phyloP scores from a whole-genome alignment of 2,797 vertebrate genomes.

The Coilia nasus region DNA sequence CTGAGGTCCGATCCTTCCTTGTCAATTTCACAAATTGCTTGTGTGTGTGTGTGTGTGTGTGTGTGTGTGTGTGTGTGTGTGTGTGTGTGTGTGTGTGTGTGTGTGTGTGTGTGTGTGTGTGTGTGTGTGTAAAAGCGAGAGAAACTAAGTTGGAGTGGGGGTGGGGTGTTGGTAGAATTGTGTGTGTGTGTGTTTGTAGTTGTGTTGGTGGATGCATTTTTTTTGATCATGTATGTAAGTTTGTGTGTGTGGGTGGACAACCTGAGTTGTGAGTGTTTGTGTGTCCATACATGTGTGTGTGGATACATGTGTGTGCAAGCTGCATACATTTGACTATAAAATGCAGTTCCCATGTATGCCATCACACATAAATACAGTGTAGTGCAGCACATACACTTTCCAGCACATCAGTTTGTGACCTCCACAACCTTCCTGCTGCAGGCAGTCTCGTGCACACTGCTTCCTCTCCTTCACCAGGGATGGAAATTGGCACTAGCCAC shows the following conservation, averaged over 20 bases:
- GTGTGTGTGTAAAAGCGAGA: neutral
- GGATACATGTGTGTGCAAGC: slow-evolving; percentile 22
- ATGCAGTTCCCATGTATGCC: neutral
- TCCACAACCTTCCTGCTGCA: too few relatives aligned
- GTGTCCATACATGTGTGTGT: slow-evolving; percentile 35
- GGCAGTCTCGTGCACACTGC: too few relatives aligned
- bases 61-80: slow-evolving; percentile 1
- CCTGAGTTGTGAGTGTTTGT: slow-evolving; percentile 1
- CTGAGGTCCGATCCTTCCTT: slow-evolving; percentile 62
- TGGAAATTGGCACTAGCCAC: too few relatives aligned
- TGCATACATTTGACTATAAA: slow-evolving; percentile 42
- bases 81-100: neutral
- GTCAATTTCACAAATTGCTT: slow-evolving; percentile 87
- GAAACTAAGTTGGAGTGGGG: too few relatives aligned
- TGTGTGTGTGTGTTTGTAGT: neutral
- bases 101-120: neutral
- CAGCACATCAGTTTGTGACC: too few relatives aligned
- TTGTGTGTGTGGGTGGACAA: slow-evolving; percentile 1
- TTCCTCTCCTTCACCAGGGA: too few relatives aligned
- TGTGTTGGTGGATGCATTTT: neutral
- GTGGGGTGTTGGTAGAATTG: neutral
- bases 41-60: slow-evolving; percentile 38
- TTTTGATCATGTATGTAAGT: slow-evolving; percentile 24
- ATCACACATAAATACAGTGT: neutral
- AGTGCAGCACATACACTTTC: too few relatives aligned